These are phyloP conservation scores for Caracal caracal DNA, from an alignment of 2,113 vertebrate species.

Conservation along the genomic window DNA sequence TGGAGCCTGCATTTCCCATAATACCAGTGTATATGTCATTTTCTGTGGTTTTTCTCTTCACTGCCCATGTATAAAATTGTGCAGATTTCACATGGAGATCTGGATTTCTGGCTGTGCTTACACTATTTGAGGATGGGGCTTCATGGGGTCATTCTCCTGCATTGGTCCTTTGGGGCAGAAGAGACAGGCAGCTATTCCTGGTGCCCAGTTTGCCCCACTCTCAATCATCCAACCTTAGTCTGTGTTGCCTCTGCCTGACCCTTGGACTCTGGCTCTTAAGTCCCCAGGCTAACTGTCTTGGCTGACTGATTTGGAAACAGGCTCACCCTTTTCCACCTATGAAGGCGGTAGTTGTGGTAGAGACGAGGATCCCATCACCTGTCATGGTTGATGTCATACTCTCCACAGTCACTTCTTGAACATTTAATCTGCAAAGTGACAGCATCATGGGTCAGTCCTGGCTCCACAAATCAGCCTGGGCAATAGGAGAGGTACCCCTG, in stretches of 20 bases:
- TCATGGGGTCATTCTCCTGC: not conserved
- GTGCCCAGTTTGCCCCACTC: not conserved
- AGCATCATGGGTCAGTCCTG: not conserved
- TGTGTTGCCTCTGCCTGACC: not conserved
- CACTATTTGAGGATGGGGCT: not conserved
- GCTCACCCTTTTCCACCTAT: constrained; percentile 66
- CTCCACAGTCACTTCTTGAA: not conserved
- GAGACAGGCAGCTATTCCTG: not conserved
- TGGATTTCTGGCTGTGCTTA: not conserved
- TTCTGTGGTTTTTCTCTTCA: not conserved
- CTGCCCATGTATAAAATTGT: not conserved
- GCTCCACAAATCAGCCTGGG: not conserved
- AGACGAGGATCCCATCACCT: not conserved
- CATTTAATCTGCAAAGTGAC: constrained; percentile 40
- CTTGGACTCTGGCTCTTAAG: not conserved
- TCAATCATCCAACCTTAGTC: not conserved
- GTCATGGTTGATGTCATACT: not conserved
- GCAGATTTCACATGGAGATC: not conserved
- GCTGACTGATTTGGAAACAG: not conserved
- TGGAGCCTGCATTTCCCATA: not conserved
- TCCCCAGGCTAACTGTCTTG: not conserved
- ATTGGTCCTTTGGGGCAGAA: not conserved
- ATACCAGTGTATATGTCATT: not conserved
- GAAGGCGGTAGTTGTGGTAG: accelerated
- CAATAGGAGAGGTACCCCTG: not conserved